Evolutionary conservation across 2,113 vertebrate species (phyloP), one percentile per base, ranked within the genome.

Genomic region (Eublepharis macularius): DNA sequence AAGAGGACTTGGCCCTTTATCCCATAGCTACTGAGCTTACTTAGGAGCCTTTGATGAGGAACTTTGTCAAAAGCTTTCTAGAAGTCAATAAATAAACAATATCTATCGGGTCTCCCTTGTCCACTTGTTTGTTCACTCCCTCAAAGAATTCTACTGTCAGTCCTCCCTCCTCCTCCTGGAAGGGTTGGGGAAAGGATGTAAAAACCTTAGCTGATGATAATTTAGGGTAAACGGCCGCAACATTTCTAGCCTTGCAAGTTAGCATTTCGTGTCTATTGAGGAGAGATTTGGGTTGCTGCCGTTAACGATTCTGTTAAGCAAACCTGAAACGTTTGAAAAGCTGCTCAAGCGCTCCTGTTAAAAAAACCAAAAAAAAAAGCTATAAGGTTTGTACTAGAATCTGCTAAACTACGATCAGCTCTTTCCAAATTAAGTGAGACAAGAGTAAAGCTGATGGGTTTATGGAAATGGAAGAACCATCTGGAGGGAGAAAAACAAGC

Each of bases 401-500:
- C 83, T 11, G 60, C 41, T 86, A 81, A 54, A 82, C 90, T 79
- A 85, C 84, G 91, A 83, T 73, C 90, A 92, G 91, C 91, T 49
- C 63, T 86, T 92, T 93, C 92, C 91, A 92, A 63, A 87, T 95
- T 89, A 94, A 93, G 91, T 51, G 65, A 91, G 93, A 94, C 90
- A 90, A 89, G 87, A 77, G 92, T 57, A 85, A 89, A 87, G 93
- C 91, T 90, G 87, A 93, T 92, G 91, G 94, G 87, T 95, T 96
- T 94, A 93, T 94, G 93, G 95, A 95, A 95, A 93, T 87, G 39
- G 90, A 87, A 92, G 92, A 89, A 85, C 86, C 92, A 93, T 90
- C 90, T 88, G 84, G 87, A 93, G 88, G 82, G 92, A 92, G 85
- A 47, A 90, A 78, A 87, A 83, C 78, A 91, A 94, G 93, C 93